A percentile compares a stretch with the other conserved stretches of the same genome.
phyloP scores from a whole-genome alignment of 2,888 invertebrate species.

The Stegophylla sp. region DNA sequence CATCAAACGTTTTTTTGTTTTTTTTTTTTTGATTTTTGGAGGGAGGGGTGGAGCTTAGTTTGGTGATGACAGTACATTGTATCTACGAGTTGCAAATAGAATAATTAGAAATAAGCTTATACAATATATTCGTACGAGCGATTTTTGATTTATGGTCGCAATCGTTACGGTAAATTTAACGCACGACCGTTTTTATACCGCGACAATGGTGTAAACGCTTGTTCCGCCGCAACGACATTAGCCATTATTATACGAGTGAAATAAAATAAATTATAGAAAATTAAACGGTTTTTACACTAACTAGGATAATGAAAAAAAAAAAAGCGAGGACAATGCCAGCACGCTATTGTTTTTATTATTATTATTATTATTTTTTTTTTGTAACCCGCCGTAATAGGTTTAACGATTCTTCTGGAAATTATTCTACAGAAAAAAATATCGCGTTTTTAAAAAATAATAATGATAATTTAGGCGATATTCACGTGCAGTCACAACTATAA shows the following conservation, averaged over 20 bases:
- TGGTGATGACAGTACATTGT: no score
- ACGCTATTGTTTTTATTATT: neutral
- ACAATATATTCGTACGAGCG: neutral
- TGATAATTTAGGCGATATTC: no score
- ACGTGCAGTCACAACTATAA: no score
- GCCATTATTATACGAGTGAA: neutral
- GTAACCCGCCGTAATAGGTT: no score
- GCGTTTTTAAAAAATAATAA: no score
- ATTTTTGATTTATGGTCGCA: neutral
- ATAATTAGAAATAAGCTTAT: neutral
- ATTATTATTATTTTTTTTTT: no score
- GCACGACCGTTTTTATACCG: neutral
- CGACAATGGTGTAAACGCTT: neutral
- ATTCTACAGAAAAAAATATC: no score
- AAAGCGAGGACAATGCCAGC: neutral
- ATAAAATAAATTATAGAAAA: neutral
- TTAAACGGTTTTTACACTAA: neutral
- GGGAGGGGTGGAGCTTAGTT: no score
- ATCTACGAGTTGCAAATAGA: no score
- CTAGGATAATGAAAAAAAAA: neutral
- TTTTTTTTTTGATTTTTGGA: no score
- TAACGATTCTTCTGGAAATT: no score
- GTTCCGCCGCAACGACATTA: neutral
- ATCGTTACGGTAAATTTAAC: neutral
- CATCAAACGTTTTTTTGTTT: no score